These are phyloP conservation scores for Pseudomyrmex dendroicus DNA, from an alignment of 1,140 invertebrate genomes.

Conservation along the genomic window DNA sequence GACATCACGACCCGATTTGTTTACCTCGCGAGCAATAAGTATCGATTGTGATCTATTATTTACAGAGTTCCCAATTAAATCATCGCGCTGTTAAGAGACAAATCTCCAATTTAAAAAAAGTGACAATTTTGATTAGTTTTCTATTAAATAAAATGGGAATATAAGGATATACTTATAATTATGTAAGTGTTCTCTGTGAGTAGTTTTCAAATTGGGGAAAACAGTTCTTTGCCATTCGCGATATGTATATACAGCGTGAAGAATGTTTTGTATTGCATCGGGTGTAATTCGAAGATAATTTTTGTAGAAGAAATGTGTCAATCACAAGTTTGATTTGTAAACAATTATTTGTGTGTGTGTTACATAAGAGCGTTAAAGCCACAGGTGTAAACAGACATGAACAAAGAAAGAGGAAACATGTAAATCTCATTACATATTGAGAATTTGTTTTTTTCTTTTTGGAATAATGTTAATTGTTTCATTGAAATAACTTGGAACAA, in stretches of 20 bases:
- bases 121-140: too few relatives aligned
- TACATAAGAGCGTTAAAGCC: neutral
- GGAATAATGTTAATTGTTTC: neutral
- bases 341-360: neutral
- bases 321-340: neutral
- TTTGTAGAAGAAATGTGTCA: too few relatives aligned
- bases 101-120: too few relatives aligned
- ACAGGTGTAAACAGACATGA: neutral
- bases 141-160: too few relatives aligned
- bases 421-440: neutral
- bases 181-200: too few relatives aligned
- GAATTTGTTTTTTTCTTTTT: neutral
- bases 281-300: too few relatives aligned
- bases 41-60: neutral
- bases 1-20: slow-evolving; percentile 23
- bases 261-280: too few relatives aligned
- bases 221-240: too few relatives aligned
- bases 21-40: slow-evolving; percentile 63
- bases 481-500: neutral
- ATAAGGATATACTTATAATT: too few relatives aligned
- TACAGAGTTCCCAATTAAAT: neutral
- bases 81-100: too few relatives aligned
- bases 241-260: too few relatives aligned
- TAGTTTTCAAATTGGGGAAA: too few relatives aligned
- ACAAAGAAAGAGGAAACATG: neutral